Conservation (phyloP, 2,113 vertebrate genomes). For the Patagioenas fasciata region DNA sequence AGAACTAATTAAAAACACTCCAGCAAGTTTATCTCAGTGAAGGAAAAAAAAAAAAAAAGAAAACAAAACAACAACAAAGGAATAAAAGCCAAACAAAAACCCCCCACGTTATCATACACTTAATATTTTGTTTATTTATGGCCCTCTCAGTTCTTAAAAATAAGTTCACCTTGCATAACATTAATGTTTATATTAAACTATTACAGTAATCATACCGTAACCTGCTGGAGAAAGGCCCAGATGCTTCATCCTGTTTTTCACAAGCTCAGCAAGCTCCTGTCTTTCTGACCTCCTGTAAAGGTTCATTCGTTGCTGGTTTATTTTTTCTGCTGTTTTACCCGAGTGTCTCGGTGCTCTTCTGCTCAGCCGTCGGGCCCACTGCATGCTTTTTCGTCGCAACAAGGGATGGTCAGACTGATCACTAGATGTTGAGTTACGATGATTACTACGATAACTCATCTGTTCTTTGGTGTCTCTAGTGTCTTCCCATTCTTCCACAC, state of each 20-base stretch:
- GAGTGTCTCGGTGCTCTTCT: conserved; percentile 82
- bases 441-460: conserved; percentile 69
- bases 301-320: conserved; percentile 86
- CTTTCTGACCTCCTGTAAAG: conserved; percentile 89
- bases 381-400: conserved; percentile 90
- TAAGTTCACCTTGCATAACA: background rate
- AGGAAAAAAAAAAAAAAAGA: background rate
- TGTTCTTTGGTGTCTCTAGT: conserved; percentile 84
- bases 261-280: conserved; percentile 91
- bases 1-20: background rate
- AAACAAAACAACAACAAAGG: background rate
- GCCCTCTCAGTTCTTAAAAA: background rate
- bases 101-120: background rate
- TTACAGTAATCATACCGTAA: conserved; percentile 78
- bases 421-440: conserved; percentile 80
- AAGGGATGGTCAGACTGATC: conserved; percentile 86
- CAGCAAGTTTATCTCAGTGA: background rate
- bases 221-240: conserved; percentile 89
- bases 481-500: conserved; percentile 88
- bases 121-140: background rate
- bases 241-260: conserved; percentile 94
- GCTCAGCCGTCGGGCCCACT: conserved; percentile 91
- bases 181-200: background rate
- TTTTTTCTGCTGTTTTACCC: conserved; percentile 81
- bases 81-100: background rate